Evolutionary conservation across 2,113 vertebrate species (phyloP), one percentile per base, ranked within the genome.

Genomic region (Gasterosteus aculeatus): DNA sequence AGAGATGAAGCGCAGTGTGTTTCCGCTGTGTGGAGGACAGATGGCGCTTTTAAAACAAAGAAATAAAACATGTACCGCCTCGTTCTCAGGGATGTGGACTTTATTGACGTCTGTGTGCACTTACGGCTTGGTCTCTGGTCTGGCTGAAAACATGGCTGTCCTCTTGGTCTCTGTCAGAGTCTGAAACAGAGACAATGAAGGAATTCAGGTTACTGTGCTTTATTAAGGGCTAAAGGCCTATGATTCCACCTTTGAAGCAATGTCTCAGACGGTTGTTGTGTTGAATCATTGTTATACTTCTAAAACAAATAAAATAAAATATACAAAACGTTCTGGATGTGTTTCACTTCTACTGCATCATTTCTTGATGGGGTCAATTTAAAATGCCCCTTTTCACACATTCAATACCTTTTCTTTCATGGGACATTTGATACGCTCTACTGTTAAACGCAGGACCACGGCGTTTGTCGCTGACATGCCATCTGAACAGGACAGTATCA

Each of bases 111-210:
- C 11, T 12, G 71, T 15, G 68, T 8, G 35, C 49, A 93, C 94
- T 92, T 70, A 95, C 94, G 53, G 86, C 72, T 88, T 84, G 80
- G 67, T 85, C 90, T 92, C 90, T 89, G 76, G 78, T 81, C 73
- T 90, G 89, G 81, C 77, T 82, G 87, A 68, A 89, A 82, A 67
- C 89, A 92, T 93, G 86, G 80, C 89, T 91, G 82, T 94, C 92
- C 51, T 94, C 92, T 67, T 72, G 75, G 26, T 92, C 92, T 91
- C 88, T 83, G 83, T 93, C 92, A 82, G 92, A 93, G 88, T 93
- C 93, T 95, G 85, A 42, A 94, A 84, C 1, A 82, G 10, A 49
- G 12, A 67, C 39, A 75, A 26, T 76, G 4, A 51, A 56, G 12
- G 4, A 14, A 56, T 29, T 12, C 4, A 10, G 31, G 16, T 63